Evolutionary conservation across 1,140 invertebrate species (phyloP).

Genomic region (Lutraria rhynchaena): DNA sequence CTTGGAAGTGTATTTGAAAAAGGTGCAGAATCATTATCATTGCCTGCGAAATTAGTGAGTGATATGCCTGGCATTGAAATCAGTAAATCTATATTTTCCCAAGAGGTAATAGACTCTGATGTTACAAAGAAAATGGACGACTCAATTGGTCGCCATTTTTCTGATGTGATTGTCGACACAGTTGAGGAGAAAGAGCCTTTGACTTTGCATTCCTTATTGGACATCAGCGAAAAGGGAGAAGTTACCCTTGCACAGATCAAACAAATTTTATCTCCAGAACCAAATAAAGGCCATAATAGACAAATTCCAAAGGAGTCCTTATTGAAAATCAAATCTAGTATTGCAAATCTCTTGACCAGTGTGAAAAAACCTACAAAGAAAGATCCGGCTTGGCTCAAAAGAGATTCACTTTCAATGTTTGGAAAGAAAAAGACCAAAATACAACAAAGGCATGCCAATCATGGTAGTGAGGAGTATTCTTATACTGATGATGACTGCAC

Average conservation of each 20-base stretch:
- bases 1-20: background rate
- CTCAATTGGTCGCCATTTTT: conserved; percentile 42
- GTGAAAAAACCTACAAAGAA: conserved; percentile 26
- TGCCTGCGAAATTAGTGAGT: background rate
- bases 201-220: conserved; percentile 34
- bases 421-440: background rate
- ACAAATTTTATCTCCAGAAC: conserved; percentile 23
- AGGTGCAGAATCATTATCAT: background rate
- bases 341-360: conserved; percentile 17
- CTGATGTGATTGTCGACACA: conserved; percentile 38
- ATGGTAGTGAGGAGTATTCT: background rate
- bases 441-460: background rate
- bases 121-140: background rate
- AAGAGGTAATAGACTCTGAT: too few relatives aligned
- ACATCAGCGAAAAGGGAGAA: conserved; percentile 41
- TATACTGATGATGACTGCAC: conserved; percentile 1
- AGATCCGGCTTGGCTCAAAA: conserved; percentile 47
- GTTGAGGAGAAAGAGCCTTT: conserved; percentile 6
- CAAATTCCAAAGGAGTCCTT: conserved; percentile 39
- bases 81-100: too few relatives aligned
- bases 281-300: background rate
- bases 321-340: conserved; percentile 18
- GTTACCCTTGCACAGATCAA: conserved; percentile 45
- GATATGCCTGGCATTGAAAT: too few relatives aligned
- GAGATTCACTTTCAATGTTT: conserved; percentile 26